A percentile compares a stretch with the other conserved stretches of the same genome.
Evolutionary conservation across 2,797 vertebrate species (phyloP).

Genomic region (Chrosomus eos): DNA sequence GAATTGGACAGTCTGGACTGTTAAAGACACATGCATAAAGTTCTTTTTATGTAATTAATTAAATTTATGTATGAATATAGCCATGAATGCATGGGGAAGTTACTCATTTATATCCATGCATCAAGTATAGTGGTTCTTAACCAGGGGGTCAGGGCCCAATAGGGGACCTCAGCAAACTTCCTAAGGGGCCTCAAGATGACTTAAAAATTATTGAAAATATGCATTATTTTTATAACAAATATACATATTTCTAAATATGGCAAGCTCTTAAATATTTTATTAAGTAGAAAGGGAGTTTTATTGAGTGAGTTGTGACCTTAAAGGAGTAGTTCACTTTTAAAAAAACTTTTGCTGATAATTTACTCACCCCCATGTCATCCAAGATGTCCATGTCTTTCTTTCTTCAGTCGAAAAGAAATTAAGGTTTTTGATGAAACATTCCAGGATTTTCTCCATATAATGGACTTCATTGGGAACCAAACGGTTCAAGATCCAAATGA

Average conservation of each 20-base stretch:
- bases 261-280: neutral
- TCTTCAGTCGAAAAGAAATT: no score
- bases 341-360: no score
- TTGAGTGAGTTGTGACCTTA: neutral
- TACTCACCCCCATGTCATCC: no score
- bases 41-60: neutral
- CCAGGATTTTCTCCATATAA: no score
- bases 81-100: neutral
- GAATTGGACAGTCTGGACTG: conserved; percentile 6
- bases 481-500: no score
- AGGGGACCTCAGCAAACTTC: neutral
- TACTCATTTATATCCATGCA: neutral
- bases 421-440: no score
- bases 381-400: no score
- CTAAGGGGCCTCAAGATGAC: neutral
- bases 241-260: neutral
- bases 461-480: no score
- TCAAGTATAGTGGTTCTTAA: neutral
- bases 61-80: neutral
- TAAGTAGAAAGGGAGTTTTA: neutral
- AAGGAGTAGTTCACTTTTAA: no score
- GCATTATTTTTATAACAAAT: neutral
- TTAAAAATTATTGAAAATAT: neutral
- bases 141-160: neutral
- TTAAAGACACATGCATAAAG: conserved; percentile 18